phyloP scores from a whole-genome alignment of 2,888 invertebrate genomes.

The Busseola fusca region DNA sequence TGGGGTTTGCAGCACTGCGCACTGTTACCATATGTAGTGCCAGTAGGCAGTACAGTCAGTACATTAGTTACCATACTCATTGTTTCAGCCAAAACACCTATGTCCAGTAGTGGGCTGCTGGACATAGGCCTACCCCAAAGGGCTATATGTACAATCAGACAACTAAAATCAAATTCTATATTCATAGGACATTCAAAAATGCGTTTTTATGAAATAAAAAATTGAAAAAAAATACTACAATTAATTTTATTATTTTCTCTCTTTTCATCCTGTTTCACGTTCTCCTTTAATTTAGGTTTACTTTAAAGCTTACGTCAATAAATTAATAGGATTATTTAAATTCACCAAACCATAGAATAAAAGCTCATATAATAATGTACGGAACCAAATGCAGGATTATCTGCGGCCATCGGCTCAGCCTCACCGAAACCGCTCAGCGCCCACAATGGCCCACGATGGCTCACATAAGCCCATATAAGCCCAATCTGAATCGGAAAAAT shows the following conservation, averaged over 20 bases:
- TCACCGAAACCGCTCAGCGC: constrained; percentile 11
- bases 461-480: constrained; percentile 37
- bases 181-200: not conserved
- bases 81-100: no score
- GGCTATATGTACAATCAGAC: not conserved
- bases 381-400: constrained; percentile 16
- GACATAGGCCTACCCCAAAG: not conserved
- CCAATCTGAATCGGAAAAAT: constrained; percentile 50
- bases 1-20: no score
- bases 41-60: no score
- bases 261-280: not conserved
- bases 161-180: not conserved
- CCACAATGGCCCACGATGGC: constrained; percentile 19
- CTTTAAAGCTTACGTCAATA: not conserved
- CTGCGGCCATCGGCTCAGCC: constrained; percentile 2
- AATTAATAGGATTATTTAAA: not conserved
- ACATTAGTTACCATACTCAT: not conserved
- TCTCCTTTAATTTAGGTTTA: not conserved
- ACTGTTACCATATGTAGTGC: no score
- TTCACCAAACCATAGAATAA: not conserved
- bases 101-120: no score
- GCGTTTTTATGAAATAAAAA: no score
- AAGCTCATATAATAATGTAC: constrained; percentile 15
- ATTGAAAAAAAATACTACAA: not conserved
- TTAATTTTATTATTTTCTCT: not conserved